A percentile compares a stretch with the other conserved stretches of the same genome.
phyloP scores from a whole-genome alignment of 2,888 invertebrate species.

The Cremastobaeus sp. region DNA sequence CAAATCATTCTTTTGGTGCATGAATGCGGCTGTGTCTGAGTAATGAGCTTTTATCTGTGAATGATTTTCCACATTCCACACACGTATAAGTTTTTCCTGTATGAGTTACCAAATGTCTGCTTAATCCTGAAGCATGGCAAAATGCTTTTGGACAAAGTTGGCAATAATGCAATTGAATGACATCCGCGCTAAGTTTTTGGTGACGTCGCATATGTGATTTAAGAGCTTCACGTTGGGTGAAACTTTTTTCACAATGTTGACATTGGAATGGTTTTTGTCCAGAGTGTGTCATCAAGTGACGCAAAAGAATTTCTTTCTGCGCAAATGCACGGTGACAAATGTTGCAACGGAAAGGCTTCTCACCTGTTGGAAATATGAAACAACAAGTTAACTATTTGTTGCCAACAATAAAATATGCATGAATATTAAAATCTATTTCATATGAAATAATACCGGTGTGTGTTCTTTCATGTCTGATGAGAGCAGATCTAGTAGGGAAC shows the following conservation, averaged over 20 bases:
- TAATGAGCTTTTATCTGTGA: constrained; percentile 86
- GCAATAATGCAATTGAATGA: constrained; percentile 84
- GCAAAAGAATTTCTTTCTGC: constrained; percentile 84
- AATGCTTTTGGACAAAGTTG: constrained; percentile 83
- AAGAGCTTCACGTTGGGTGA: constrained; percentile 86
- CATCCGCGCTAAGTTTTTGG: constrained; percentile 80
- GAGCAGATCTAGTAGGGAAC: constrained; percentile 84
- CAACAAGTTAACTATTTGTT: too few relatives aligned
- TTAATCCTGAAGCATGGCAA: constrained; percentile 82
- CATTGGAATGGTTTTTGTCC: constrained; percentile 85
- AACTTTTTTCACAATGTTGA: constrained; percentile 83
- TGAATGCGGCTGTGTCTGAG: constrained; percentile 81
- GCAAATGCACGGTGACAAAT: constrained; percentile 83
- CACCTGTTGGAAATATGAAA: constrained; percentile 68
- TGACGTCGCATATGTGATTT: constrained; percentile 82
- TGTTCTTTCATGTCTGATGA: constrained; percentile 84
- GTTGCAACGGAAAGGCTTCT: constrained; percentile 77
- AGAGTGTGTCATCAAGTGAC: constrained; percentile 77
- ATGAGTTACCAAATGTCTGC: constrained; percentile 84
- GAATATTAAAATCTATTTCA: not conserved
- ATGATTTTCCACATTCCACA: constrained; percentile 83
- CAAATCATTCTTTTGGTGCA: constrained; percentile 75
- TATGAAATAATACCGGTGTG: constrained; percentile 81
- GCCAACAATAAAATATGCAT: too few relatives aligned
- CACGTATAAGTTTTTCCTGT: constrained; percentile 83